Percentiles rank a stretch among this genome's conserved stretches.
Evolutionary conservation across 2,797 vertebrate genomes (phyloP).

Genomic region (Melanotaenia pygmaea): DNA sequence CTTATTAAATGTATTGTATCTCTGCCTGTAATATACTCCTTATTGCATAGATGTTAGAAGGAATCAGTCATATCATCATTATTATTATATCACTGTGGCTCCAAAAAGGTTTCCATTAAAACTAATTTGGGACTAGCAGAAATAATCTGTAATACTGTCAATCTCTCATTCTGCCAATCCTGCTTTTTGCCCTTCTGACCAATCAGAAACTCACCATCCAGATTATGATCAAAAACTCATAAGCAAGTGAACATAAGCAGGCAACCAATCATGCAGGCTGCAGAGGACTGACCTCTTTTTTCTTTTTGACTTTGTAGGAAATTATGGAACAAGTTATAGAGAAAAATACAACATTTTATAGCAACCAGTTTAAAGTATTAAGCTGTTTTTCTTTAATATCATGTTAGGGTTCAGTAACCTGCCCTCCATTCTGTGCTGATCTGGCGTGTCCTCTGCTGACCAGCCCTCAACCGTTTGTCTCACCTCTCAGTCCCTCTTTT

Average conservation of each 20-base stretch:
- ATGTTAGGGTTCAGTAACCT: slow-evolving; percentile 29
- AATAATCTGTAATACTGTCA: slow-evolving; percentile 36
- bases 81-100: neutral
- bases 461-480: slow-evolving; percentile 26
- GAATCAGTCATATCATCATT: no score
- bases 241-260: neutral
- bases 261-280: neutral
- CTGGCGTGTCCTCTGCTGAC: neutral
- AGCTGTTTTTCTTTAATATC: slow-evolving; percentile 37
- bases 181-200: slow-evolving; percentile 11
- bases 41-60: no score
- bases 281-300: neutral
- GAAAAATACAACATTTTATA: slow-evolving; percentile 5
- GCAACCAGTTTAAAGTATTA: slow-evolving; percentile 14
- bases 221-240: slow-evolving; percentile 22
- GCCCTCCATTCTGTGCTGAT: slow-evolving; percentile 42
- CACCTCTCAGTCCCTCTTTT: slow-evolving; percentile 3
- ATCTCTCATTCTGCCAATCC: slow-evolving; percentile 30
- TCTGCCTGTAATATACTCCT: no score
- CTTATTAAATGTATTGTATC: no score
- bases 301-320: slow-evolving; percentile 3
- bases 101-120: neutral
- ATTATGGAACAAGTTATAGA: neutral
- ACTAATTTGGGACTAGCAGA: slow-evolving; percentile 16
- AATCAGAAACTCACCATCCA: slow-evolving; percentile 24